Base-by-base conservation (phyloP, 2,113 vertebrate species). In the Prunella fulvescens region DNA sequence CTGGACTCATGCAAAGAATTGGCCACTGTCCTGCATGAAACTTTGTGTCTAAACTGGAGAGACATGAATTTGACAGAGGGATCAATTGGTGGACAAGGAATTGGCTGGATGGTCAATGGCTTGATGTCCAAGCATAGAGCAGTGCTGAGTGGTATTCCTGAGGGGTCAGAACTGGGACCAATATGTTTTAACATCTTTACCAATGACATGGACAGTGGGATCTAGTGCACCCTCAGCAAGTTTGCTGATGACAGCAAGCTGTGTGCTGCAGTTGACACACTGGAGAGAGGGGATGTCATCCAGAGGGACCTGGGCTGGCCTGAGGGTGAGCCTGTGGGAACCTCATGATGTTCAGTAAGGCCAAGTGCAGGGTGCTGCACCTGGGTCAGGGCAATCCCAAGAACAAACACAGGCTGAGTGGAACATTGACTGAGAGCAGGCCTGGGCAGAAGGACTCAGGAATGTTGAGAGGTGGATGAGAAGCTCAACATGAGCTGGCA, bases 151-250 rank as follows among this genome's bases (percentile, higher is more conserved):
- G 29, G 25, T 10, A 26, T 37, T 72, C 37, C 26, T 23, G 33
- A 42, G 42, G 12, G 7, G 7, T 23, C 0, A 0, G 35, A 50
- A 33, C 2, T 37, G 58, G 29, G 42, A 50, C 42, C 60, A 65
- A 19, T 3, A 8, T 0, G 0, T 42, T 54, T 54, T 39, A 45
- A n/a, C n/a, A 35, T 23, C 20, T 50, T 37, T 58, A 11, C 35
- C 15, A 28, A 23, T 28, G 22, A 44, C 22, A 37, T 2, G 4
- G 18, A 50, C 50, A 44, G 26, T 37, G 37, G 44, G 26, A 66
- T 58, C 37, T 58, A 58, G 33, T 3, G 10, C 37, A 45, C 7
- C 10, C 37, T 65, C 37, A 44, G 26, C 67, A 65, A 57, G 58
- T 37, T 37, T 65, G 58, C 8, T 15, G 18, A 28, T 4, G 26